phyloP scores from a whole-genome alignment of 2,797 vertebrate genomes.

The Limnodromus scolopaceus region DNA sequence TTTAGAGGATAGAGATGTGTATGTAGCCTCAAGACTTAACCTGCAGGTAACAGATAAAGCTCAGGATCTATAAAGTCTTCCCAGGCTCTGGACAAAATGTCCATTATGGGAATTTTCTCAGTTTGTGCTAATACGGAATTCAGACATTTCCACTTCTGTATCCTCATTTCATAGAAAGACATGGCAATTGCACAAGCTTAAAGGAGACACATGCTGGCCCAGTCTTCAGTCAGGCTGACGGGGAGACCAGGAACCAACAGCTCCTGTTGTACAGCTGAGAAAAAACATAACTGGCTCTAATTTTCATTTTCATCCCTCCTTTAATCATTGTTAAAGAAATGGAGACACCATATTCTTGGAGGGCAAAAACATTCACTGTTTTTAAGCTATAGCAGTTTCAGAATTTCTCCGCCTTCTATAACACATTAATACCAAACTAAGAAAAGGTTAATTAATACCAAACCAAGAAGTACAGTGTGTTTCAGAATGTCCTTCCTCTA shows the following conservation, averaged over 20 bases:
- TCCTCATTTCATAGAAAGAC: not conserved
- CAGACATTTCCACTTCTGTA: not conserved
- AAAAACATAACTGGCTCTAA: not conserved
- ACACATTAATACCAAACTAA: not conserved
- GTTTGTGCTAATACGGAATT: not conserved
- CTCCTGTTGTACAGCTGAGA: not conserved
- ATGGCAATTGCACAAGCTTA: not conserved
- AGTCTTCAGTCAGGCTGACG: not conserved
- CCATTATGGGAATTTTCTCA: not conserved
- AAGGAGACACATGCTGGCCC: not conserved
- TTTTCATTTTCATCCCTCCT: not conserved
- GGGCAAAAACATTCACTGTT: not conserved
- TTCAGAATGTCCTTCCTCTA: not conserved
- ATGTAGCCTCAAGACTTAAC: not conserved
- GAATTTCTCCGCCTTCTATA: not conserved
- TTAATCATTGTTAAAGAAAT: not conserved
- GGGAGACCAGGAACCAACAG: not conserved
- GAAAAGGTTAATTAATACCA: conserved; percentile 45
- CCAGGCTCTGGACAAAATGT: not conserved
- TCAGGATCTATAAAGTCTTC: not conserved
- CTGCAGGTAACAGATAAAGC: not conserved
- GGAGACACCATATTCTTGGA: not conserved
- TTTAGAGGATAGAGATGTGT: not conserved
- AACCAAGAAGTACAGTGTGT: not conserved
- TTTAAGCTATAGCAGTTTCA: not conserved